Percentiles rank a stretch among this genome's conserved stretches.
These are phyloP conservation scores for Cosmia pyralina DNA, from an alignment of 2,888 invertebrate genomes.

Conservation along the genomic window DNA sequence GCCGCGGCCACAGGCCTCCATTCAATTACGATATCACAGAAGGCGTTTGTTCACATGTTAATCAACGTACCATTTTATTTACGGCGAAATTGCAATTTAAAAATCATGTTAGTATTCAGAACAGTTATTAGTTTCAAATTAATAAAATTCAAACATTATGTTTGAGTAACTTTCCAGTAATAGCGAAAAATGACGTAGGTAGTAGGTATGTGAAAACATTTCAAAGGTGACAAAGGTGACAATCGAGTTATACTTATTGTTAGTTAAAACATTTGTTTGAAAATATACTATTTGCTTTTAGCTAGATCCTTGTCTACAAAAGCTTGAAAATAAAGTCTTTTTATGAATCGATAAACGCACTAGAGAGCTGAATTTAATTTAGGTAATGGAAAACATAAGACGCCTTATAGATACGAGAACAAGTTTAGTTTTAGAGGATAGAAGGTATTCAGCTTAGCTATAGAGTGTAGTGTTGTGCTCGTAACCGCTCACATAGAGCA, in stretches of 20 bases:
- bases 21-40: conserved; percentile 71
- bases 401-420: conserved; percentile 50
- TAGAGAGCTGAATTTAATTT: conserved; percentile 75
- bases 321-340: conserved; percentile 66
- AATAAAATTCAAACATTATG: conserved; percentile 16
- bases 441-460: conserved; percentile 53
- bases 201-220: neutral
- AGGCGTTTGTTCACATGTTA: conserved; percentile 37
- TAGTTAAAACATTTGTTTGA: conserved; percentile 1
- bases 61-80: conserved; percentile 28
- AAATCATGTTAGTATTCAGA: neutral
- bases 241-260: neutral
- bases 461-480: conserved; percentile 65
- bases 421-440: conserved; percentile 58
- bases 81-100: conserved; percentile 7
- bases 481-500: conserved; percentile 68
- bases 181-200: neutral
- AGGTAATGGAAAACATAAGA: conserved; percentile 74
- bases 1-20: conserved; percentile 72
- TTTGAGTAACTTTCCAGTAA: neutral
- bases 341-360: conserved; percentile 70
- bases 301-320: conserved; percentile 39
- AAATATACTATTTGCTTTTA: conserved; percentile 32
- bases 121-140: conserved; percentile 14
- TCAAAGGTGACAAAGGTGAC: neutral